Conservation (phyloP, 2,113 vertebrate species). For the Cisticola juncidis region DNA sequence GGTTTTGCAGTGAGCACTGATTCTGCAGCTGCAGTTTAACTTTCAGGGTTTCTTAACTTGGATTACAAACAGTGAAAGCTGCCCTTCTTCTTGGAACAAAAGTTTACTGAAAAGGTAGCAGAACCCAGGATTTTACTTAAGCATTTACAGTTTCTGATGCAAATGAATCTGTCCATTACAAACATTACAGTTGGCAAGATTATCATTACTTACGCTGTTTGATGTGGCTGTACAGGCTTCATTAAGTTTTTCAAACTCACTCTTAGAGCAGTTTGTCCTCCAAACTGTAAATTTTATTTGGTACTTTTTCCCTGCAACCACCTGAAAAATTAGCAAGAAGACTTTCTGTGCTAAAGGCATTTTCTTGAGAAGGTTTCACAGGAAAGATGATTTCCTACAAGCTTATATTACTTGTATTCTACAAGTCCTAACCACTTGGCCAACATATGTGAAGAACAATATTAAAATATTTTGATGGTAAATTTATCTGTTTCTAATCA, state of each 20-base stretch:
- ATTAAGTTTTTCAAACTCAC: background rate
- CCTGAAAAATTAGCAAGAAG: conserved; percentile 58
- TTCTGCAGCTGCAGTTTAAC: background rate
- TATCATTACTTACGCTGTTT: conserved; percentile 47
- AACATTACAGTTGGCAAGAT: background rate
- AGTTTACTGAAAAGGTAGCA: background rate
- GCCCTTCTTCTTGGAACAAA: background rate
- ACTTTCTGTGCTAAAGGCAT: background rate
- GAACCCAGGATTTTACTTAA: background rate
- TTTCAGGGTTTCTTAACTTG: background rate
- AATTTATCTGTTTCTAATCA: background rate
- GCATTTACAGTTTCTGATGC: background rate
- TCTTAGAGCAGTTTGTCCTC: conserved; percentile 70
- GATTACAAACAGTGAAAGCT: background rate
- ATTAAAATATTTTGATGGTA: background rate
- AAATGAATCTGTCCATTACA: background rate
- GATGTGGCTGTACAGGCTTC: conserved; percentile 2
- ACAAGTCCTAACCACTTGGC: background rate
- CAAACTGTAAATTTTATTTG: background rate
- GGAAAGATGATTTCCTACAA: background rate
- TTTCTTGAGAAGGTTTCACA: background rate
- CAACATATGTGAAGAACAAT: background rate
- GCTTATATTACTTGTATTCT: background rate
- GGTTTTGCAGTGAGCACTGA: background rate
- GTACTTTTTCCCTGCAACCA: conserved; percentile 43